Percentiles rank a stretch among this genome's conserved stretches.
Conservation (phyloP, 2,113 vertebrate species). For the Otis tarda region DNA sequence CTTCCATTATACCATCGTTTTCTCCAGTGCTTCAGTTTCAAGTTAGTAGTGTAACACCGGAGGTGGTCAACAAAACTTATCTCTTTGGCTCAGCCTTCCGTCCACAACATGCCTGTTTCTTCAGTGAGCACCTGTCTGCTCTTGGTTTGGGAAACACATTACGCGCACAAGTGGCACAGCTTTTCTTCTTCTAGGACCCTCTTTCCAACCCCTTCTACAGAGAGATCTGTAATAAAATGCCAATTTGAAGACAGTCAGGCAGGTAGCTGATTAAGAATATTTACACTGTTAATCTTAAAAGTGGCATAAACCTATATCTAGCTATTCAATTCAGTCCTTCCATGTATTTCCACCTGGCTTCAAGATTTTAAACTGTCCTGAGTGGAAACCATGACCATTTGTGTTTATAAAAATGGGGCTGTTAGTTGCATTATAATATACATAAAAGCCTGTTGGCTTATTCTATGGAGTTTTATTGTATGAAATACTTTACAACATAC, state of each 20-base stretch:
- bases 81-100: background rate
- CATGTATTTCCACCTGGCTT: background rate
- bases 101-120: background rate
- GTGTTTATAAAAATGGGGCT: background rate
- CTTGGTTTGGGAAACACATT: background rate
- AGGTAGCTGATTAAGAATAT: background rate
- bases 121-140: background rate
- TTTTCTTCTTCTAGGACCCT: background rate
- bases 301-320: background rate
- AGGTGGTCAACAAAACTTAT: background rate
- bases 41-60: background rate
- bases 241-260: background rate
- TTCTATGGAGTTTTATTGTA: background rate
- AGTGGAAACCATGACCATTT: fast-evolving
- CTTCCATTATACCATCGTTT: background rate
- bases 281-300: background rate
- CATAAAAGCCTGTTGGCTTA: background rate
- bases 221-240: background rate
- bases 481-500: background rate
- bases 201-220: background rate
- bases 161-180: background rate
- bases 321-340: background rate
- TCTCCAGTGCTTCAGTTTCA: background rate
- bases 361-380: background rate
- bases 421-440: background rate